phyloP scores from a whole-genome alignment of 2,113 vertebrate genomes.

The Hippopotamus amphibius region DNA sequence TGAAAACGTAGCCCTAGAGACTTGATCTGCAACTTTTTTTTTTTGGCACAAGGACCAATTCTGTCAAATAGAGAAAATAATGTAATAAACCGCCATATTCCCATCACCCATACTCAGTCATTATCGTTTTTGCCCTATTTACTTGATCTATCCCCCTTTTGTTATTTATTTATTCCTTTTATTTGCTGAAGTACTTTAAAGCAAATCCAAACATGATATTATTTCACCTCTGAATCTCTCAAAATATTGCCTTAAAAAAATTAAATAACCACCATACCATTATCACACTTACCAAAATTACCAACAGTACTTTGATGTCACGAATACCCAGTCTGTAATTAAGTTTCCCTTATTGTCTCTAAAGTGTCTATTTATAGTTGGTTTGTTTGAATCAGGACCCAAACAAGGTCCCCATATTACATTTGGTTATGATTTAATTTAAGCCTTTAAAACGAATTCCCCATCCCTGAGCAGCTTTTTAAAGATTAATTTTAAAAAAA shows the following conservation, averaged over 20 bases:
- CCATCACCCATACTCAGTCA: background rate
- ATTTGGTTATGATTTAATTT: background rate
- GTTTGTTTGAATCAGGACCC: conserved; percentile 48
- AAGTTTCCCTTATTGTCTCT: conserved; percentile 55
- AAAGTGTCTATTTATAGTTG: background rate
- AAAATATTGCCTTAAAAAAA: conserved; percentile 59
- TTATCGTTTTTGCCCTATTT: background rate
- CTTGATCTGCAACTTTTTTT: background rate
- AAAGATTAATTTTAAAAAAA: background rate
- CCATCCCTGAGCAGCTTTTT: background rate
- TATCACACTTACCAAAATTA: conserved; percentile 65
- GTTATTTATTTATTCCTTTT: background rate
- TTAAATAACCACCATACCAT: conserved; percentile 8
- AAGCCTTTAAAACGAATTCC: conserved; percentile 56
- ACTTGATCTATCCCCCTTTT: background rate
- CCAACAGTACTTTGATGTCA: conserved; percentile 22
- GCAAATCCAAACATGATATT: conserved; percentile 43
- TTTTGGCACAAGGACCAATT: background rate
- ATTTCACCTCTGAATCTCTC: conserved; percentile 64
- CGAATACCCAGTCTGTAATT: conserved; percentile 45
- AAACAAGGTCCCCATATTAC: conserved; percentile 7
- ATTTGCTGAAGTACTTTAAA: conserved; percentile 40
- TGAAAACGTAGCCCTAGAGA: background rate
- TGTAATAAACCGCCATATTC: background rate
- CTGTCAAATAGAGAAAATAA: background rate